Evolutionary conservation across 2,888 invertebrate genomes (phyloP), one percentile per base, ranked within the genome.

Genomic region (Macaria notata): DNA sequence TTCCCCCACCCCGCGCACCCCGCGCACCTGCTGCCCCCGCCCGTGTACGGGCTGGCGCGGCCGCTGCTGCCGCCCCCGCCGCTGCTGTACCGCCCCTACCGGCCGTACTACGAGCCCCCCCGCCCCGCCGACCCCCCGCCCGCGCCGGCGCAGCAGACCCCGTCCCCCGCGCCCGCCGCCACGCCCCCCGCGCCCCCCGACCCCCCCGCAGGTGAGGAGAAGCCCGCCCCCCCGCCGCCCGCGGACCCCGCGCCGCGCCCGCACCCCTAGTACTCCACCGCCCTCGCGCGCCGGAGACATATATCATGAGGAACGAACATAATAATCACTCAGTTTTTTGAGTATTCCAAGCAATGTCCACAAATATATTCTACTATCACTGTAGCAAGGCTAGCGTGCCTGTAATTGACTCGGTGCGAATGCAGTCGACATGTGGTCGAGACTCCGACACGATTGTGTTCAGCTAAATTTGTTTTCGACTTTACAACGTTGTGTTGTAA

Each of bases 11-110:
- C 66, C 33, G 19, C 31, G 42, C 42, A 69, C 64, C 81, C 68
- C 43, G 64, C 70, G 56, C 80, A 78, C 70, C 68, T 77, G 36
- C 73, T 79, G 62, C 76, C 79, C 56, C 78, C 78, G 54, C 73
- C 73, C 43, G 71, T 59, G 43, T 79, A 86, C 67, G 72, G 66
- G 44, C 72, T 76, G 59, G 78, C 75, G 53, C 76, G 79, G 38
- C 71, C 75, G 44, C 69, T 81, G 53, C 80, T 78, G 57, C 80
- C 84, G 68, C 82, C 84, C 68, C 82, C 90, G 71, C 81, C 84
- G 62, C 75, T 73, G 65, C 81, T 74, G 68, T 86, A 77, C 85
- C 71, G 81, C 60, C 73, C 86, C 67, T 82, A 88, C 82, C 76
- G 92, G 31, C 75, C 79, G 63, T 76, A 78, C 78, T 70, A 70